Base-by-base conservation (phyloP, 2,113 vertebrate genomes). In the Aldabrachelys gigantea region DNA sequence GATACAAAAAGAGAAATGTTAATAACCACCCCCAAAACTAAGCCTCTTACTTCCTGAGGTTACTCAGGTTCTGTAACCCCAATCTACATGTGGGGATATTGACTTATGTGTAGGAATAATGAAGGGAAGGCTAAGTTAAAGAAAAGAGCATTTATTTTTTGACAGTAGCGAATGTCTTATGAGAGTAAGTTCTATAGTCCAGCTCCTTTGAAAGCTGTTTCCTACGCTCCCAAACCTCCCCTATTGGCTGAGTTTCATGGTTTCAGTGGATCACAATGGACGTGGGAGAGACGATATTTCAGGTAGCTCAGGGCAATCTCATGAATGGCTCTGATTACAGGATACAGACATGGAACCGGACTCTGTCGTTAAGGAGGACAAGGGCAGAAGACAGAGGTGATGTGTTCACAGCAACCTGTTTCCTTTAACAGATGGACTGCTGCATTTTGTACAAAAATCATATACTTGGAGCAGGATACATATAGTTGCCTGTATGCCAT, bases 331-430 rank as follows among this genome's bases (percentile, higher is more conserved):
- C 24, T 44, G 24, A 76, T 41, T 22, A 76, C 1, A 85, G 54
- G 2, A 9, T 0, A 31, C 57, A 49, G 2, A 22, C 54, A 50
- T 0, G 44, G 29, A 31, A 24, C 4, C 19, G 0, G 3, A 41
- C 27, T 27, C 16, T 1, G 19, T 4, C 8, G 1, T 35, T 47
- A 53, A 88, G 7, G 1, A 10, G 17, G 1, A 54, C 41, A 72
- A 82, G 88, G 84, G 81, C 41, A 38, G 80, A 92, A 27, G 41
- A 75, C 4, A 82, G 29, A 21, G 80, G 5, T 54, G 5, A 4
- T 5, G 1, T 29, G 38, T 4, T 84, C 83, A 65, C 0, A 0
- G 31, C 8, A 78, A 53, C 8, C 17, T 50, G 13, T 0, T 21
- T 25, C 44, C 41, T 47, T 78, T 44, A 78, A 13, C 75, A 78